Percentiles rank a stretch among this genome's conserved stretches.
phyloP scores from a whole-genome alignment of 1,140 invertebrate genomes.

The Planococcus citri region DNA sequence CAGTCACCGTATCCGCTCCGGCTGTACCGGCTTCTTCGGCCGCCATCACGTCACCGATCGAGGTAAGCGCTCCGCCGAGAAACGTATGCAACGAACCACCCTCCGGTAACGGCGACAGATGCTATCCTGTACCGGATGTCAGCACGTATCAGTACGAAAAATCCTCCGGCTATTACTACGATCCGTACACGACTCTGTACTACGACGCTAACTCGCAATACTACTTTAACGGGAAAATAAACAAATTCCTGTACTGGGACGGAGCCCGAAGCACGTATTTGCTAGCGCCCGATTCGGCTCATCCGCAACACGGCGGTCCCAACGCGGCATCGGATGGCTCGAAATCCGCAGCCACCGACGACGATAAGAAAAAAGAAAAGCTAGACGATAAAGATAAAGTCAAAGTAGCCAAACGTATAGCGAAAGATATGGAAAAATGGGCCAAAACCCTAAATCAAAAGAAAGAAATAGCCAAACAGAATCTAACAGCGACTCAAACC shows the following conservation, averaged over 20 bases:
- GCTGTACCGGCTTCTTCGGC: too few species aligned
- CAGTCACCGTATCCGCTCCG: conserved; percentile 49
- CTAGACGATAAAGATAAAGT: conserved; percentile 52
- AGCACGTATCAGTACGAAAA: conserved; percentile 89
- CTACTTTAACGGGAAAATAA: conserved; percentile 78
- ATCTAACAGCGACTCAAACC: conserved; percentile 36
- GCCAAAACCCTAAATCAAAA: conserved; percentile 94
- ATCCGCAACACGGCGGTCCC: conserved; percentile 22
- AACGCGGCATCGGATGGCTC: conserved; percentile 31
- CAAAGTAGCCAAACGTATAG: conserved; percentile 95
- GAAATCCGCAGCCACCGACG: conserved; percentile 28
- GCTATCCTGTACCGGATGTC: conserved; percentile 59
- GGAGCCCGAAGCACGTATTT: conserved; percentile 64
- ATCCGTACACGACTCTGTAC: conserved; percentile 80
- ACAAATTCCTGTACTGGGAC: conserved; percentile 94
- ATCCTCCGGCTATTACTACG: conserved; percentile 92
- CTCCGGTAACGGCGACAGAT: conserved; percentile 38
- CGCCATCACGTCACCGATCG: not conserved
- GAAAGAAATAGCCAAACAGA: conserved; percentile 69
- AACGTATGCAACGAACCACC: conserved; percentile 26
- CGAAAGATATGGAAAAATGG: conserved; percentile 94
- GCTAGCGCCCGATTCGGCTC: conserved; percentile 46
- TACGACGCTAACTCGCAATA: conserved; percentile 92
- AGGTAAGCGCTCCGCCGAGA: not conserved
- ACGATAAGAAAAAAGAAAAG: conserved; percentile 33